phyloP scores from a whole-genome alignment of 2,888 invertebrate genomes.

The Ectemnius lituratus region DNA sequence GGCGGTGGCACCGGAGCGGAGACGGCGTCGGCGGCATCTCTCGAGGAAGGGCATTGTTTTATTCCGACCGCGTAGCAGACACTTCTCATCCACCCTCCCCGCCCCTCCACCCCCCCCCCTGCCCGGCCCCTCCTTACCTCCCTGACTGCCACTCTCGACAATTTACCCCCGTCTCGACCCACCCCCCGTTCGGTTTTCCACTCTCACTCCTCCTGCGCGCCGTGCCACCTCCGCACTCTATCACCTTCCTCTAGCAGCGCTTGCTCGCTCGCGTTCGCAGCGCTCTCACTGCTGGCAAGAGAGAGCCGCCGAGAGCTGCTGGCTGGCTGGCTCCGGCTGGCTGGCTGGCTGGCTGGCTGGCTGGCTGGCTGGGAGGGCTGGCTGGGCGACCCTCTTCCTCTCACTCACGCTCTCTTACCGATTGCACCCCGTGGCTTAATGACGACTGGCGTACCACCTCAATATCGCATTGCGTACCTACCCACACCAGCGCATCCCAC shows the following conservation, averaged over 20 bases:
- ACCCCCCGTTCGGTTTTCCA: slow-evolving; percentile 39
- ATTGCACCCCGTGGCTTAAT: slow-evolving; percentile 64
- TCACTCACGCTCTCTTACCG: slow-evolving; percentile 44
- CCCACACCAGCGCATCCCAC: slow-evolving; percentile 13
- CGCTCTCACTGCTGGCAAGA: too few species aligned
- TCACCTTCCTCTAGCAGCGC: slow-evolving; percentile 20
- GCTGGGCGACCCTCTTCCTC: neutral
- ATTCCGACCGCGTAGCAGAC: slow-evolving; percentile 76
- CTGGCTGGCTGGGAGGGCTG: too few species aligned
- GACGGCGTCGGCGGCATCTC: slow-evolving; percentile 69
- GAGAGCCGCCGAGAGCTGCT: too few species aligned
- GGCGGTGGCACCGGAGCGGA: slow-evolving; percentile 35
- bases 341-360: too few species aligned
- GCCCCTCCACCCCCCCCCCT: slow-evolving; percentile 48
- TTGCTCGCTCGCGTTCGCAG: neutral
- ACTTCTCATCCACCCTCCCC: slow-evolving; percentile 68
- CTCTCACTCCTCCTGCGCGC: slow-evolving; percentile 30
- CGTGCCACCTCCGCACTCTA: slow-evolving; percentile 35
- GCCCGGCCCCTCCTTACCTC: slow-evolving; percentile 50
- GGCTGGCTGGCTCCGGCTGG: too few species aligned
- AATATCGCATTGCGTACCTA: slow-evolving; percentile 66
- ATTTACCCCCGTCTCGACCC: slow-evolving; percentile 68
- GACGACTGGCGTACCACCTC: slow-evolving; percentile 63
- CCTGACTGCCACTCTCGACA: slow-evolving; percentile 72
- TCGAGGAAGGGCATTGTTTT: slow-evolving; percentile 75